A percentile compares a stretch with the other conserved stretches of the same genome.
phyloP scores from a whole-genome alignment of 2,113 vertebrate species.

The Potamarius usumacintae region DNA sequence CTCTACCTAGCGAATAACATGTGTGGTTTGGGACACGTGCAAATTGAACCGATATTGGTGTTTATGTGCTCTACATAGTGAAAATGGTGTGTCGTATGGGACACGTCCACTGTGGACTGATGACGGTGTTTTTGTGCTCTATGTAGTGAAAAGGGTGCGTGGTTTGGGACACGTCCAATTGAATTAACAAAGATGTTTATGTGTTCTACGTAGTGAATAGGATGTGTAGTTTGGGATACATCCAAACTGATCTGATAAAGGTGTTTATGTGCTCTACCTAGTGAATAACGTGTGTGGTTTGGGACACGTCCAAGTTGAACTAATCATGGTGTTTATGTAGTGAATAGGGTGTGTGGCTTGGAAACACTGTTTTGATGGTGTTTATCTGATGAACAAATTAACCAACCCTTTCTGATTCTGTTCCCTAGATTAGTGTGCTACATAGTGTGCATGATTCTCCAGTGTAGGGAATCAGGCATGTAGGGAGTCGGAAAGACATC shows the following conservation, averaged over 20 bases:
- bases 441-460: neutral
- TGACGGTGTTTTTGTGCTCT: neutral
- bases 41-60: neutral
- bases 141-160: neutral
- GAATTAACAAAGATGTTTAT: neutral
- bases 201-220: neutral
- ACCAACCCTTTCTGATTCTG: neutral
- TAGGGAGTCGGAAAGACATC: neutral
- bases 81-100: neutral
- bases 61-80: neutral
- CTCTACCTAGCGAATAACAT: neutral
- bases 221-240: neutral
- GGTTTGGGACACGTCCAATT: neutral
- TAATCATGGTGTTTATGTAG: neutral
- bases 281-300: neutral
- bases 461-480: neutral
- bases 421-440: neutral
- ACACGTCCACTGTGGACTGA: neutral
- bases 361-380: neutral
- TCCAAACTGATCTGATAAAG: neutral
- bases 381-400: neutral
- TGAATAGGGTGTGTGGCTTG: neutral
- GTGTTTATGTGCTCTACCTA: neutral
- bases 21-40: neutral
- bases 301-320: neutral